Evolutionary conservation across 2,797 vertebrate genomes (phyloP).

Genomic region (Halcyon badia): DNA sequence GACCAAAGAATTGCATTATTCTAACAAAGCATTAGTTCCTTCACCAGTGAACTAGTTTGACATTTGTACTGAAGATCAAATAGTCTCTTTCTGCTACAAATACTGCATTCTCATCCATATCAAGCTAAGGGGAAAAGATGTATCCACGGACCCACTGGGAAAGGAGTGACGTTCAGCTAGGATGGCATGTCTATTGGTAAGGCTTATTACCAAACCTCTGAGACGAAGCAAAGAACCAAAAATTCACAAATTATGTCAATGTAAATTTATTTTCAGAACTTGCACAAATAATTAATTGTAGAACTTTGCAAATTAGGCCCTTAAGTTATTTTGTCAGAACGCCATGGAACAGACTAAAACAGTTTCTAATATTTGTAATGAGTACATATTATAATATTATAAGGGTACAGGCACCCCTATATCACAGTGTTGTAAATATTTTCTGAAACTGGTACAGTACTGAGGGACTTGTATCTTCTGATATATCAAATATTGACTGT

Average conservation of each 20-base stretch:
- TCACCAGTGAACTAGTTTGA: conserved; percentile 36
- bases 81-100: conserved; percentile 38
- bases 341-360: conserved; percentile 78
- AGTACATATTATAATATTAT: conserved; percentile 82
- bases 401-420: conserved; percentile 81
- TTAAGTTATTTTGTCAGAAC: conserved; percentile 79
- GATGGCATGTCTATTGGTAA: conserved; percentile 81
- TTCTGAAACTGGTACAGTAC: conserved; percentile 79
- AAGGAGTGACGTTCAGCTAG: conserved; percentile 62
- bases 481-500: conserved; percentile 84
- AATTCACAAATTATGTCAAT: conserved; percentile 73
- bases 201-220: conserved; percentile 85
- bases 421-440: conserved; percentile 84
- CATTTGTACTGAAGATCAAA: conserved; percentile 37
- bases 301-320: conserved; percentile 78
- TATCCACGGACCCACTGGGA: conserved; percentile 61
- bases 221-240: conserved; percentile 85
- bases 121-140: conserved; percentile 33
- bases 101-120: conserved; percentile 50
- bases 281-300: conserved; percentile 77
- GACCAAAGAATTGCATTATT: conserved; percentile 84
- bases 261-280: conserved; percentile 77
- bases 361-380: conserved; percentile 82
- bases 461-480: conserved; percentile 81
- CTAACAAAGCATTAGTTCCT: conserved; percentile 67